phyloP scores from a whole-genome alignment of 2,888 invertebrate genomes.

The Stenolophus ochropezus region DNA sequence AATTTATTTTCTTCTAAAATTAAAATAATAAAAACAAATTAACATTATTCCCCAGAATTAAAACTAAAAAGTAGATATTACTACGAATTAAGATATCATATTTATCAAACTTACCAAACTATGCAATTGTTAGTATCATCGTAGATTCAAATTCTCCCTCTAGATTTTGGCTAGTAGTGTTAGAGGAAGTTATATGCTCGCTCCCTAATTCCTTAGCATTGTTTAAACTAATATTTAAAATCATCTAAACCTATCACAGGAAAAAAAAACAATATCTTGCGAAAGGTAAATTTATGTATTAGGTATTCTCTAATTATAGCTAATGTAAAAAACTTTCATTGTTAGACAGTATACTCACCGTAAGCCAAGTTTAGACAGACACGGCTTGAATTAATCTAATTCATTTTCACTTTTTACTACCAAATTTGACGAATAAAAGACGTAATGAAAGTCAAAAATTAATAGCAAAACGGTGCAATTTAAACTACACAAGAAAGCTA shows the following conservation, averaged over 20 bases:
- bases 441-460: not conserved
- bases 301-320: not conserved
- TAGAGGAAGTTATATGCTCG: not conserved
- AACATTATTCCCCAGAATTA: no score
- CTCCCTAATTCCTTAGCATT: not conserved
- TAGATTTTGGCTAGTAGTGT: no score
- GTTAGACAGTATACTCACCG: not conserved
- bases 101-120: no score
- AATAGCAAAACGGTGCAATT: not conserved
- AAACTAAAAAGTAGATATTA: no score
- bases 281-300: not conserved
- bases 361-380: slow-evolving; percentile 9
- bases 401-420: slow-evolving; percentile 16
- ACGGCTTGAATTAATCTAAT: slow-evolving; percentile 4
- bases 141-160: no score
- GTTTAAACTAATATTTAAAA: no score
- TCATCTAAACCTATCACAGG: not conserved
- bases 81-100: no score
- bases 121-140: no score
- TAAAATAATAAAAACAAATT: no score
- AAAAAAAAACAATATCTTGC: not conserved
- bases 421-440: not conserved
- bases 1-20: no score
- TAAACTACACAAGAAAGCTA: no score
- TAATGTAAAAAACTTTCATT: not conserved